Base-by-base conservation (phyloP, 2,888 invertebrate species). In the Leptinotarsa juncta region DNA sequence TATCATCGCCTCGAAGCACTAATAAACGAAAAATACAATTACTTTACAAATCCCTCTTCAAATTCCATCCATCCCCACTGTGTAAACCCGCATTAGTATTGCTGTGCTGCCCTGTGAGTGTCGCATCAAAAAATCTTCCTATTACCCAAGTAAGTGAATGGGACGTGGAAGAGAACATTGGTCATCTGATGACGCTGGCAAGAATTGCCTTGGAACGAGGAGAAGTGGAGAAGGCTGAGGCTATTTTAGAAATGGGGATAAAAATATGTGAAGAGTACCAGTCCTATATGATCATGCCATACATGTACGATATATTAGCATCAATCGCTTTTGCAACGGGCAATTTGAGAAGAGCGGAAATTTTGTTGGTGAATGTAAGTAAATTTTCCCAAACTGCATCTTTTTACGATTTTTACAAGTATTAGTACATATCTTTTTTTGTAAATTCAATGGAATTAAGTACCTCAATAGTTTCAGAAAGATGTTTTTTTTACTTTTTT, bases 271-370 rank as follows among this genome's bases (percentile, higher is more conserved):
- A 88, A 67, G 87, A 88, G 23, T 85, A 87, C 65, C 84, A 86
- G 68, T 82, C 87, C 0, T 86, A 84, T 50, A 80, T 85, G 65
- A 87, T 86, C 18, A 78, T 88, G 74, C 86, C 87, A 23, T 86
- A 86, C 75, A 86, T 89, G 75, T 89, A 88, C 79, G 89, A 89
- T 79, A 85, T 89, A 71, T 80, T 89, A 32, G 86, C 88, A 3
- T 86, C 87, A 1, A 87, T 89, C 5, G 86, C 88, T 3, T 84
- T 88, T 67, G 86, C 85, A 26, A 83, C 87, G 77, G 88, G 88
- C 1, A 85, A 88, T 55, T 81, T 88, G 15, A 80, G 81, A 10
- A 87, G 87, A 81, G 88, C 89, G 3, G 89, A 89, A 79, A 81
- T 83, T 26, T 78, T 89, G 51, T 77, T 89, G 65, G 87, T 87